Evolutionary conservation across 2,888 invertebrate species (phyloP), one percentile per base, ranked within the genome.

Genomic region (Acleris emargana): DNA sequence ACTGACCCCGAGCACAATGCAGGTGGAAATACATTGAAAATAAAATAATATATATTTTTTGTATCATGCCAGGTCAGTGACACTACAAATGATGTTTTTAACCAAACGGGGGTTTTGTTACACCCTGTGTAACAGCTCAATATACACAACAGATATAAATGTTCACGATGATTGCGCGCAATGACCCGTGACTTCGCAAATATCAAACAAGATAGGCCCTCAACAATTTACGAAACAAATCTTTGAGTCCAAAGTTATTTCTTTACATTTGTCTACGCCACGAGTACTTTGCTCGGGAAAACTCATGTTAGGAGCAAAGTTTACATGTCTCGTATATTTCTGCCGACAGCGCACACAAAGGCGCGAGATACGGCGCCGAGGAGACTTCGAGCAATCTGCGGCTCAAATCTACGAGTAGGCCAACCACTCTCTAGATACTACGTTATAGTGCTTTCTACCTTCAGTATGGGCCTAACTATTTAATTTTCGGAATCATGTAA

Each of bases 301-400:
- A 72, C 69, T 68, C 67, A 69, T 73, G 73, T 69, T 70, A 71
- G 71, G 58, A 22, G 62, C 62, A 71, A 67, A 74, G 73, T 76
- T 74, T 73, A 73, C 67, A 62, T 68, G 62, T 68, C 60, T 71
- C 61, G 58, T 69, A 67, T 68, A 54, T 67, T 57, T 61, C 62
- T 59, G 68, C 64, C 68, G 60, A 70, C 67, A 68, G 69, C 68
- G 72, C 71, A 71, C 76, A 75, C 75, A 70, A 67, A 68, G 57
- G 67, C 71, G 62, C 49, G 52, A 75, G 77, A 78, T 78, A 79
- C 75, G 69, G 67, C 69, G 54, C 66, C 68, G 68, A 74, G 60
- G 60, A 72, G 69, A 72, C 70, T 70, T 50, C 38, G 25, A 38
- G 28, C 70, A 69, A 77, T 76, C 74, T 73, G 66, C 59, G 60